Evolutionary conservation across 2,797 vertebrate genomes (phyloP).

Genomic region (Pantherophis vulpinus): DNA sequence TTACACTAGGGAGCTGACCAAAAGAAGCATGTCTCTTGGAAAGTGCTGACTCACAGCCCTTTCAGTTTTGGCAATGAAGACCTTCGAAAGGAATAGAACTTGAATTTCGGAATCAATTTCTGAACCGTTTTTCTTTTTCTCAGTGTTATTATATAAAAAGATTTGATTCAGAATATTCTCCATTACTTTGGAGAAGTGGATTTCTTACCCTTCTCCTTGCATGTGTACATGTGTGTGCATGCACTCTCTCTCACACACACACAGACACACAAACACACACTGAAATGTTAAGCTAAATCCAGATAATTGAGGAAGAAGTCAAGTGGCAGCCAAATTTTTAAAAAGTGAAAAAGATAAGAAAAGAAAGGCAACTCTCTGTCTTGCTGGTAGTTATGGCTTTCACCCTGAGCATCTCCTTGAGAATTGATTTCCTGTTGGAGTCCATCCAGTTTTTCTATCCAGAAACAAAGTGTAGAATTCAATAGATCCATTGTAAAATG

Average conservation of each 20-base stretch:
- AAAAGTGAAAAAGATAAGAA: background rate
- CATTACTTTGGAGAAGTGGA: too few species aligned
- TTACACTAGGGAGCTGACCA: constrained; percentile 10
- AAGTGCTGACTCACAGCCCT: constrained; percentile 21
- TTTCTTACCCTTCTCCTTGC: background rate
- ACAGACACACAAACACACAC: background rate
- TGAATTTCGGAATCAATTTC: background rate
- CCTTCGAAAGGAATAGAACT: background rate
- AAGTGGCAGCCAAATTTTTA: background rate
- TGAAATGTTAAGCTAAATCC: background rate
- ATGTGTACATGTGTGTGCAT: background rate
- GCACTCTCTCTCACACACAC: background rate
- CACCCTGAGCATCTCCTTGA: background rate
- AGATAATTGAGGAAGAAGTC: background rate
- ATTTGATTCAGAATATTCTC: background rate
- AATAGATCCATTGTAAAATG: background rate
- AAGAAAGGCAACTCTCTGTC: background rate
- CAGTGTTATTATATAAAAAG: background rate
- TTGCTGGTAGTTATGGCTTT: background rate
- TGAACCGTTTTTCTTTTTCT: background rate
- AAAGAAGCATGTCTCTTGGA: constrained; percentile 22
- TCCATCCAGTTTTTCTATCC: background rate
- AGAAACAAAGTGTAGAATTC: background rate
- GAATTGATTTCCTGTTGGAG: background rate
- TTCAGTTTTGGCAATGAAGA: background rate